Evolutionary conservation across 2,888 invertebrate species (phyloP), one percentile per base, ranked within the genome.

Genomic region (Thymelicus acteon): DNA sequence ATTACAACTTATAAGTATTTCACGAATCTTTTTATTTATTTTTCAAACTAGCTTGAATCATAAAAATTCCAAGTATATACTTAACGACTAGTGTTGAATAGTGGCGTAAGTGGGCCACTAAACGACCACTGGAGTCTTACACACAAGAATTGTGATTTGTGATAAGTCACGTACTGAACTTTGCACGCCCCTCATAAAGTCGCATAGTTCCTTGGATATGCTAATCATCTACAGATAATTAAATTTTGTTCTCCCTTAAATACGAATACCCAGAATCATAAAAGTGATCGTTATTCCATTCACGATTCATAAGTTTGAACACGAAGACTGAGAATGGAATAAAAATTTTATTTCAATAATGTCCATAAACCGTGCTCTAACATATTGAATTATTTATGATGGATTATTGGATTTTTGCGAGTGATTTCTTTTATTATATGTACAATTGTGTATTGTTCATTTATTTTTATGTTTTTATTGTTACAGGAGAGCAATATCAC

Each of bases 401-500:
- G 40, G 40, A 40, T 40, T 40, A 40, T 10, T 44, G 44, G 12
- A 10, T 44, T 44, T 4, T 44, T 44, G 4, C 8, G 44, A 44
- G 8, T 44, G 44, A 44, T 44, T 44, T 44, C 44, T 10, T 44
- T 44, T 12, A 44, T 10, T 10, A 10, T 12, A 19, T 19, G 19
- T 19, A 44, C 44, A 12, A 44, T 44, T 44, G 31, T 31, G 31
- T 31, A 31, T 31, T 31, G 31, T 31, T 31, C 31, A 31, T 31
- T 31, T 31, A 31, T 31, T 31, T 1, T 3, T 31, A 31, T 64
- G 7, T 58, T 37, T 31, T 54, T 88, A 89, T 75, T 75, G 70
- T 76, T 76, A 60, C 84, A 93, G 93, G 93, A 93, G 78, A 83
- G 84, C 63, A 87, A 91, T 66, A 91, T 92, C 75, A 89, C 86